Evolutionary conservation across 2,113 vertebrate genomes (phyloP).

Genomic region (Rhabdomys dilectus): DNA sequence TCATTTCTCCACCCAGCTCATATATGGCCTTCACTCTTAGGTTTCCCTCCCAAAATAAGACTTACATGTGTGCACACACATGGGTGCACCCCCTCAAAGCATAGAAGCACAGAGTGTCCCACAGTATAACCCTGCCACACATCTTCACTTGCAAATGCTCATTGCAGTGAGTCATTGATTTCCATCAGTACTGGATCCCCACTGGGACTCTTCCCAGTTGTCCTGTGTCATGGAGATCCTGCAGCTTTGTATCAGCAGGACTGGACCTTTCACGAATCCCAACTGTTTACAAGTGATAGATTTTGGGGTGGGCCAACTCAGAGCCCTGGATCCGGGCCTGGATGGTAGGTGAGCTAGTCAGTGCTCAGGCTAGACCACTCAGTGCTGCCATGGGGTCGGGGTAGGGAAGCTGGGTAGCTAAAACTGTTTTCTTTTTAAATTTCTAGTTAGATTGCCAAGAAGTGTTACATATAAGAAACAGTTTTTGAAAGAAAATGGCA

Average conservation of each 20-base stretch:
- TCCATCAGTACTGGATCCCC: neutral
- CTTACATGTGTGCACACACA: too few relatives aligned
- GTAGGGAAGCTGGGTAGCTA: too few relatives aligned
- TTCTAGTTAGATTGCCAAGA: slow-evolving; percentile 19
- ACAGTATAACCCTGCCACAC: neutral
- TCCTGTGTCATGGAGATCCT: too few relatives aligned
- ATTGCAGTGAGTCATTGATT: neutral
- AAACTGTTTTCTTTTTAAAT: neutral
- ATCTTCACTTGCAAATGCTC: neutral
- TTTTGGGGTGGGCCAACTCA: too few relatives aligned
- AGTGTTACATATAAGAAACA: neutral
- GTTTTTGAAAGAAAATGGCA: neutral
- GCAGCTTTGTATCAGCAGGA: too few relatives aligned
- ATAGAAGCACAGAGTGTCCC: neutral
- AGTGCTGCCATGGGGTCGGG: too few relatives aligned
- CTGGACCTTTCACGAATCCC: too few relatives aligned
- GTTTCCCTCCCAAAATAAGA: neutral
- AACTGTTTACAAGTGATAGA: too few relatives aligned
- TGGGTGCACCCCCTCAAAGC: too few relatives aligned
- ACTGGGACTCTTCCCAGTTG: neutral
- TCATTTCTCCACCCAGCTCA: neutral
- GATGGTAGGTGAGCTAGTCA: too few relatives aligned
- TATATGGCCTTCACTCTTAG: neutral
- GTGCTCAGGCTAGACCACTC: too few relatives aligned
- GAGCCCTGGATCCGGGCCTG: too few relatives aligned